These are phyloP conservation scores for Ptiloglossa arizonensis DNA, from an alignment of 1,140 invertebrate genomes.

Conservation along the genomic window DNA sequence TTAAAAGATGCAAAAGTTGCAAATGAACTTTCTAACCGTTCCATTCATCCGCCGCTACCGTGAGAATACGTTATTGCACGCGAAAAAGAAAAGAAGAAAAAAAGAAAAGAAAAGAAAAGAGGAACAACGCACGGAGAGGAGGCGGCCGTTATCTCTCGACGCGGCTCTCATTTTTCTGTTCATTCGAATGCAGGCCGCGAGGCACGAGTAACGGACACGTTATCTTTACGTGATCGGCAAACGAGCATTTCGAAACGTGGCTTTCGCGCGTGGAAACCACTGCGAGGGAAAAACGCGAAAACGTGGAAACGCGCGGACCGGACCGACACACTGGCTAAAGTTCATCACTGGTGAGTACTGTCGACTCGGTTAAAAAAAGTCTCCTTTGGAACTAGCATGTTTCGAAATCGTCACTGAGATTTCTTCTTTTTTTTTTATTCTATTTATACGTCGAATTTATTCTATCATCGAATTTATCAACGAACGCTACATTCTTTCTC, in stretches of 20 bases:
- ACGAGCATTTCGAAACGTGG: conserved; percentile 39
- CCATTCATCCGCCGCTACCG: conserved; percentile 41
- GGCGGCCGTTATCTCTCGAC: conserved; percentile 33
- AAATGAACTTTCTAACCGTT: conserved; percentile 49
- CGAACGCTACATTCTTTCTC: too few species aligned
- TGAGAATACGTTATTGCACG: conserved; percentile 33
- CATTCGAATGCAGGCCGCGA: conserved; percentile 43
- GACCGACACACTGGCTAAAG: too few species aligned
- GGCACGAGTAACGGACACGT: conserved; percentile 35
- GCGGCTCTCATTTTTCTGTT: conserved; percentile 45
- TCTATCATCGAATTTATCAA: too few species aligned
- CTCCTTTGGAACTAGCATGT: too few species aligned
- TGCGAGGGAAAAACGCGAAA: conserved; percentile 19
- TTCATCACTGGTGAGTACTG: too few species aligned
- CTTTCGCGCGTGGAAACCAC: conserved; percentile 22
- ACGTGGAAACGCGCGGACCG: conserved; percentile 5
- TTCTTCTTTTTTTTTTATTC: too few species aligned
- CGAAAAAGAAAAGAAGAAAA: conserved; percentile 12
- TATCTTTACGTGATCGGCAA: conserved; percentile 48
- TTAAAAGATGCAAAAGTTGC: conserved; percentile 35
- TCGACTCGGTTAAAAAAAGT: too few species aligned
- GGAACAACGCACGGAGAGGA: neutral
- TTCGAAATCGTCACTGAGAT: too few species aligned
- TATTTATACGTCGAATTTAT: too few species aligned
- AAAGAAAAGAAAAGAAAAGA: conserved; percentile 18